These are phyloP conservation scores for Microplitis manilae DNA, from an alignment of 2,888 invertebrate species.

Conservation along the genomic window DNA sequence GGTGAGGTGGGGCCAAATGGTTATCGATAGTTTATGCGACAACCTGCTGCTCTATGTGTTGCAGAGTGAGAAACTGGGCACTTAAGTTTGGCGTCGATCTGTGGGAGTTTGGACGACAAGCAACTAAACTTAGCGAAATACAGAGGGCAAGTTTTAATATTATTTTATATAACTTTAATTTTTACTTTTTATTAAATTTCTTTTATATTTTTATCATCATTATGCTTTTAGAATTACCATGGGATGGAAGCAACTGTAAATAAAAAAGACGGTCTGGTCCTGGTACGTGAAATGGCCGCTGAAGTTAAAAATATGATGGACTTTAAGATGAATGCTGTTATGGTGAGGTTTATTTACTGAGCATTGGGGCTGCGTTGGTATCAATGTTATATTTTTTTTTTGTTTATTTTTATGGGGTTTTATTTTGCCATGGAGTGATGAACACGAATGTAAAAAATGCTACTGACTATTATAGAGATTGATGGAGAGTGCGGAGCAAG, in stretches of 20 bases:
- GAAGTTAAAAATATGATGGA: slow-evolving; percentile 96
- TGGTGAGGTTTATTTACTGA: slow-evolving; percentile 77
- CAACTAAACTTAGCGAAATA: slow-evolving; percentile 90
- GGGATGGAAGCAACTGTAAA: slow-evolving; percentile 84
- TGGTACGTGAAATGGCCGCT: slow-evolving; percentile 89
- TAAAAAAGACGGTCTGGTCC: slow-evolving; percentile 87
- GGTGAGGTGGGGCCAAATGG: slow-evolving; percentile 23
- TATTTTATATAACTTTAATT: slow-evolving; percentile 31
- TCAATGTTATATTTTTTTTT: slow-evolving; percentile 6
- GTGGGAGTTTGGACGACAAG: slow-evolving; percentile 90
- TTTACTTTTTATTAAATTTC: slow-evolving; percentile 10
- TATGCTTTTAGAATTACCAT: slow-evolving; percentile 80
- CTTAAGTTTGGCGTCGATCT: slow-evolving; percentile 91
- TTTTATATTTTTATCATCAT: slow-evolving; percentile 8
- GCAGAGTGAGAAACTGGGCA: slow-evolving; percentile 93
- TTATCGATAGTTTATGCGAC: slow-evolving; percentile 37
- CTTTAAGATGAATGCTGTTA: slow-evolving; percentile 91
- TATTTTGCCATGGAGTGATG: not conserved
- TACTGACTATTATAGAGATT: slow-evolving; percentile 78
- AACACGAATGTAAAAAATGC: not conserved
- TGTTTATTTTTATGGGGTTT: not conserved
- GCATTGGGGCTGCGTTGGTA: too few species aligned
- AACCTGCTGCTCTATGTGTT: slow-evolving; percentile 46
- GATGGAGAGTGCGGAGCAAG: slow-evolving; percentile 92
- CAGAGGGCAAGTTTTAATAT: slow-evolving; percentile 80